Percentiles rank a stretch among this genome's conserved stretches.
Conservation (phyloP, 1,140 invertebrate genomes). For the Nasonia giraulti region DNA sequence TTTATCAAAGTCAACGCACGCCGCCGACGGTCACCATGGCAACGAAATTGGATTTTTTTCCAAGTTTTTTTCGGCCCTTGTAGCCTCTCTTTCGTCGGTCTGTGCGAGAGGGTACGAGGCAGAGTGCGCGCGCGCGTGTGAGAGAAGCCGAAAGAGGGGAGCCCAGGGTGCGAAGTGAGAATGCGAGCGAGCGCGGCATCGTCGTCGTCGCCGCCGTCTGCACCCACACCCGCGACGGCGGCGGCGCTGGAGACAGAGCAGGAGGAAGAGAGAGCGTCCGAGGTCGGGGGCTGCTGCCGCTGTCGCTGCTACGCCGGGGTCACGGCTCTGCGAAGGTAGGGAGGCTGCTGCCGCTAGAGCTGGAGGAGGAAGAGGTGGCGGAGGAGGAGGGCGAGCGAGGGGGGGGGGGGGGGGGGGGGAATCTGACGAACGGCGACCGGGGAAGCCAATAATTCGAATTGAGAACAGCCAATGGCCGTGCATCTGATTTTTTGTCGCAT, state of each 20-base stretch:
- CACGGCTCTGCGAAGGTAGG: conserved; percentile 5
- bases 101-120: not conserved
- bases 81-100: conserved; percentile 56
- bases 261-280: conserved; percentile 12
- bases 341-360: not conserved
- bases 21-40: conserved; percentile 67
- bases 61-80: conserved; percentile 72
- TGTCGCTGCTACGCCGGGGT: conserved; percentile 16
- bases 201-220: conserved; percentile 51
- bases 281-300: conserved; percentile 18
- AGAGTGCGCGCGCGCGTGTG: not conserved
- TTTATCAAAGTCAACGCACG: conserved; percentile 74
- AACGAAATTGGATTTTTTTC: conserved; percentile 75
- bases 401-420: conserved; percentile 57
- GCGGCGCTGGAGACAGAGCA: not conserved
- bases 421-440: conserved; percentile 72
- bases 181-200: not conserved
- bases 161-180: not conserved
- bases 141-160: not conserved
- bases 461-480: conserved; percentile 74
- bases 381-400: conserved; percentile 50
- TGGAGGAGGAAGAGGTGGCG: conserved; percentile 46
- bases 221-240: not conserved
- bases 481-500: conserved; percentile 74
- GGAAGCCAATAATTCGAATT: conserved; percentile 75